Evolutionary conservation across 2,113 vertebrate species (phyloP).

Genomic region (Urocitellus parryii): DNA sequence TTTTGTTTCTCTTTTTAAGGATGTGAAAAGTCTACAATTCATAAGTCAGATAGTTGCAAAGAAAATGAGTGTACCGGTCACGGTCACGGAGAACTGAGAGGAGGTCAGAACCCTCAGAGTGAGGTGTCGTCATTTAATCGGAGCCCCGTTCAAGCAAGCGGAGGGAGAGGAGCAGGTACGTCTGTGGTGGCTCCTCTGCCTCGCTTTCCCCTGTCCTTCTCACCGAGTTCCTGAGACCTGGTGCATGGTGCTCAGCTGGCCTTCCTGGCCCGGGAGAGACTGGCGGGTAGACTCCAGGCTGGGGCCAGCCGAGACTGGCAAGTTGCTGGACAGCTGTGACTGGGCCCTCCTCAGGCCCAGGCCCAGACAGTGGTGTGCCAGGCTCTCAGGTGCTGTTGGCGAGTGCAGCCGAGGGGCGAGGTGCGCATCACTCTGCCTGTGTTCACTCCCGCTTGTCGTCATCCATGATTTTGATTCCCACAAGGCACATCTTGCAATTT

Average conservation of each 20-base stretch:
- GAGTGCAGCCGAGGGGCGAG: too few relatives aligned
- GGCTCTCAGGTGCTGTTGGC: too few relatives aligned
- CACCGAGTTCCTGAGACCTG: too few relatives aligned
- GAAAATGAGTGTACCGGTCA: slow-evolving; percentile 90
- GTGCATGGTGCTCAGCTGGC: too few relatives aligned
- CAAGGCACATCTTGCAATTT: not conserved
- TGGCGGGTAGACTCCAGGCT: too few relatives aligned
- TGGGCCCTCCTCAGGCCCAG: too few relatives aligned
- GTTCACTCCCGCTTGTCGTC: not conserved
- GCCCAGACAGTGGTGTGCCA: too few relatives aligned
- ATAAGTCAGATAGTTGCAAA: slow-evolving; percentile 88
- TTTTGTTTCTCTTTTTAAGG: slow-evolving; percentile 80
- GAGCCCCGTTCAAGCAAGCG: slow-evolving; percentile 89
- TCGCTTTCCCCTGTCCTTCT: not conserved
- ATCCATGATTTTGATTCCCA: not conserved
- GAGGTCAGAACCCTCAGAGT: slow-evolving; percentile 85
- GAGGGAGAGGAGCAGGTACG: slow-evolving; percentile 91
- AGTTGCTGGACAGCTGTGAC: too few relatives aligned
- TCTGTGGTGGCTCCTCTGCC: not conserved
- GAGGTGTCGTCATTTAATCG: slow-evolving; percentile 85
- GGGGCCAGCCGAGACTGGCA: too few relatives aligned
- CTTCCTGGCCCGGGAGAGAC: too few relatives aligned
- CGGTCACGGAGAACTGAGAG: slow-evolving; percentile 83
- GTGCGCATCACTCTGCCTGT: not conserved
- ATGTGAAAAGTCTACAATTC: slow-evolving; percentile 80